Conservation (phyloP, 2,797 vertebrate genomes). For the Rousettus madagascariensis region DNA sequence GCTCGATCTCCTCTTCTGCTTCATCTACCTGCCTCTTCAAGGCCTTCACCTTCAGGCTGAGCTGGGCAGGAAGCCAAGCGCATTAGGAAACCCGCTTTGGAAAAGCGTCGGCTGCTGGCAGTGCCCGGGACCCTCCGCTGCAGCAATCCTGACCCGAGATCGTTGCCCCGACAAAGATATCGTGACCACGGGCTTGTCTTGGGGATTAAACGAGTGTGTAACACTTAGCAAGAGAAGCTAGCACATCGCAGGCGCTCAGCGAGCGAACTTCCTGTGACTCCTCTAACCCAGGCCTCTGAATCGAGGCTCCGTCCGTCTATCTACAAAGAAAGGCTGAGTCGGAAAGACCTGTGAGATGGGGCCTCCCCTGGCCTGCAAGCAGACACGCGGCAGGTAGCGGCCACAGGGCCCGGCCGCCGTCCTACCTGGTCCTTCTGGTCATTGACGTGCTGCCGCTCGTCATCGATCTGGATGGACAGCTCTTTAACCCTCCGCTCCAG, state of each 20-base stretch:
- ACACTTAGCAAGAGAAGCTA: neutral
- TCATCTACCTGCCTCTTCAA: constrained; percentile 97
- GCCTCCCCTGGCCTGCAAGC: neutral
- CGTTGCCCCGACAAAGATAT: neutral
- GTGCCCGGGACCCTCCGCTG: neutral
- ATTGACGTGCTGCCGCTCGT: constrained; percentile 91
- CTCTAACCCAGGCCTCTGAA: neutral
- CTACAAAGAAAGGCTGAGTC: neutral
- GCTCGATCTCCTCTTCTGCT: constrained; percentile 94
- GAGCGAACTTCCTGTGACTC: neutral
- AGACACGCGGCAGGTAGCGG: neutral
- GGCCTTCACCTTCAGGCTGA: constrained; percentile 94
- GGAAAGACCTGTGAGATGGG: neutral
- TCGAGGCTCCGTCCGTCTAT: neutral
- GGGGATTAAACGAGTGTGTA: neutral
- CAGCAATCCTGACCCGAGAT: neutral
- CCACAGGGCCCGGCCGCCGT: accelerated
- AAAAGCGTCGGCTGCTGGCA: neutral
- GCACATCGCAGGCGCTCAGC: neutral
- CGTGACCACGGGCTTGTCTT: neutral
- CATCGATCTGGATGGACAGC: constrained; percentile 92
- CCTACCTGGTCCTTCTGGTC: constrained; percentile 96
- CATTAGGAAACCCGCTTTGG: neutral
- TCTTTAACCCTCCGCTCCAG: constrained; percentile 96
- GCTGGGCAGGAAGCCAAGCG: constrained; percentile 80